Base-by-base conservation (phyloP, 64 coral and sea anemone genomes). In the Montipora foliosa region DNA sequence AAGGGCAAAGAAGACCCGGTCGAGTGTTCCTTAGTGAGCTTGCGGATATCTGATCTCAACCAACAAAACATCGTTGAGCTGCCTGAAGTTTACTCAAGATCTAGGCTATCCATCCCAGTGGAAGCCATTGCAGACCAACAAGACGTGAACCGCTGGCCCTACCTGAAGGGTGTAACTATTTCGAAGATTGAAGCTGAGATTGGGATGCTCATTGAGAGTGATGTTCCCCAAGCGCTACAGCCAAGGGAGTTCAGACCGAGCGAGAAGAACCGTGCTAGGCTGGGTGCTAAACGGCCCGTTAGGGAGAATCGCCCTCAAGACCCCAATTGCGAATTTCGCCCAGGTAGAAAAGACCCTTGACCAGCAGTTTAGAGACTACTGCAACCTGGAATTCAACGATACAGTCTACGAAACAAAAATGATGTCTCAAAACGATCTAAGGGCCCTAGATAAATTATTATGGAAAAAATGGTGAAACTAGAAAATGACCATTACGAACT, bases 401-500 rank as follows among this genome's bases (percentile, higher is more conserved):
- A 11, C 77, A 49, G n/a, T 29, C 79, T 60, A 12, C 19, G 52
- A 81, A 55, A 59, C 17, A 10, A 60, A 60, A 44, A 47, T 37
- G 10, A 83, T 92, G 81, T 92, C 91, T 10, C 75, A 25, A 25
- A 84, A 87, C 8, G 91, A 93, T 51, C 71, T 5, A 47, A 78
- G 76, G 5, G 75, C 84, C 6, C 24, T 93, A 11, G 2, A 75
- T 5, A 92, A 25, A 25, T 25, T 25, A 25, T 75, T 5, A 92
- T 84, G 90, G 79, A 76, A 61, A 5, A 83, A 5, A 59, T 76
- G 8, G 72, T 79, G 29, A 53, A 87, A 6, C 74, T 93, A 44
- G 15, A 93, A 22, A 60, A 93, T n/a, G 83, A 84, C 8, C 91
- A 93, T 67, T 93, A 93, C 48, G 61, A 88, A 79, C 68, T 92